A percentile compares a stretch with the other conserved stretches of the same genome.
Evolutionary conservation across 2,888 invertebrate species (phyloP).

Genomic region (Strigamia crassipes): DNA sequence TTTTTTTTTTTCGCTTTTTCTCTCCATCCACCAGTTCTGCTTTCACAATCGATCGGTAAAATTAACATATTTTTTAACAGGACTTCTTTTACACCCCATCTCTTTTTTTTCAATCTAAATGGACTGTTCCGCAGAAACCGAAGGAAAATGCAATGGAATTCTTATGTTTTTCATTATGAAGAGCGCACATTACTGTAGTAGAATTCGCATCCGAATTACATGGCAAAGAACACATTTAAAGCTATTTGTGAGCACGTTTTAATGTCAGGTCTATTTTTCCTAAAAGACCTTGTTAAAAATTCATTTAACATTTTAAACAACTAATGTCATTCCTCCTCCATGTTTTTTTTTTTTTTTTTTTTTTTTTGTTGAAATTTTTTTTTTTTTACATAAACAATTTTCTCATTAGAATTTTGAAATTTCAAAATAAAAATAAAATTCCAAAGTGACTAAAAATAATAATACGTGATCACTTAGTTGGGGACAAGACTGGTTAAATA

Average conservation of each 20-base stretch:
- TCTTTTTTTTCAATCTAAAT: background rate
- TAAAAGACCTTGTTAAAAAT: constrained; percentile 21
- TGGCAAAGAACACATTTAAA: constrained; percentile 16
- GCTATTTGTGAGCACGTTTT: constrained; percentile 21
- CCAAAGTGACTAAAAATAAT: too few species aligned
- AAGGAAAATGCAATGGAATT: constrained; percentile 13
- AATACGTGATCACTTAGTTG: background rate
- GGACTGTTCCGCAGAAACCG: background rate
- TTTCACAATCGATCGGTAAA: constrained; percentile 32
- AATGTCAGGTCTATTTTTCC: constrained; percentile 5
- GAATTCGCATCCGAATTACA: constrained; percentile 16
- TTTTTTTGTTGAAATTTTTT: too few species aligned
- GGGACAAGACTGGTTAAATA: constrained; percentile 46
- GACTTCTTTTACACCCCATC: constrained; percentile 10
- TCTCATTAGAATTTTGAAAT: background rate
- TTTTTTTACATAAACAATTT: background rate
- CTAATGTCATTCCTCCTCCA: background rate
- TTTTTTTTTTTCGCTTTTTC: background rate
- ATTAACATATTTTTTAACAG: constrained; percentile 36
- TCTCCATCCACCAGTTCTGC: background rate
- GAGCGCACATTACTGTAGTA: background rate
- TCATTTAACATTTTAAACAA: constrained; percentile 16
- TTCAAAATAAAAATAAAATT: background rate
- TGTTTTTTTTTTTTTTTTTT: background rate
- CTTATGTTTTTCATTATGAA: constrained; percentile 21